Base-by-base conservation (phyloP, 2,888 invertebrate genomes). In the Eupithecia subfuscata region DNA sequence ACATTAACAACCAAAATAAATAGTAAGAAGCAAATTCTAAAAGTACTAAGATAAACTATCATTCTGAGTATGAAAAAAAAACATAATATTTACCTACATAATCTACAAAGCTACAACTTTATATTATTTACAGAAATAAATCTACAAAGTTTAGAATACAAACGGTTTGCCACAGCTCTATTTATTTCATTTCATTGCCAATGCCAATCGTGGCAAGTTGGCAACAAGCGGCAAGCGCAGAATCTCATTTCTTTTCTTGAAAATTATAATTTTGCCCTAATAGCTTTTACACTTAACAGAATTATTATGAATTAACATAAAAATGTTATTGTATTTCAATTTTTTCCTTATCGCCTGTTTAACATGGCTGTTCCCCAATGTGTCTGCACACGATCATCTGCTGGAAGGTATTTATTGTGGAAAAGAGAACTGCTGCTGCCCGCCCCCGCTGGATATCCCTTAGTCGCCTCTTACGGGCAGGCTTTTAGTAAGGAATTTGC, bases 401-500 rank as follows among this genome's bases (percentile, higher is more conserved):
- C 91, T 97, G 14, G 97, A 98, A 91, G 97, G 97, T 14, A 95
- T 98, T 80, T 98, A 98, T 86, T 98, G 98, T 92, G 98, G 98
- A 64, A 96, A 96, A 91, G 96, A 97, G 78, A 98, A 98, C 89
- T 98, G n/a, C n/a, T n/a, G n/a, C n/a, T n/a, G n/a, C n/a, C n/a
- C n/a, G n/a, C n/a, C n/a, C n/a, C n/a, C n/a, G n/a, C n/a, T n/a
- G n/a, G n/a, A n/a, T n/a, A n/a, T n/a, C n/a, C n/a, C n/a, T n/a
- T n/a, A n/a, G n/a, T n/a, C n/a, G n/a, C n/a, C n/a, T n/a, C n/a
- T n/a, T n/a, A n/a, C n/a, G n/a, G n/a, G n/a, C n/a, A n/a, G n/a
- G n/a, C n/a, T 37, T 37, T 37, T 37, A 37, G 7, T 37, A 37
- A 4, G 37, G 37, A 4, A 37, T 37, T 37, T 37, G 37, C 7